These are phyloP conservation scores for Sciurus niger DNA, from an alignment of 2,113 vertebrate genomes.

Conservation along the genomic window DNA sequence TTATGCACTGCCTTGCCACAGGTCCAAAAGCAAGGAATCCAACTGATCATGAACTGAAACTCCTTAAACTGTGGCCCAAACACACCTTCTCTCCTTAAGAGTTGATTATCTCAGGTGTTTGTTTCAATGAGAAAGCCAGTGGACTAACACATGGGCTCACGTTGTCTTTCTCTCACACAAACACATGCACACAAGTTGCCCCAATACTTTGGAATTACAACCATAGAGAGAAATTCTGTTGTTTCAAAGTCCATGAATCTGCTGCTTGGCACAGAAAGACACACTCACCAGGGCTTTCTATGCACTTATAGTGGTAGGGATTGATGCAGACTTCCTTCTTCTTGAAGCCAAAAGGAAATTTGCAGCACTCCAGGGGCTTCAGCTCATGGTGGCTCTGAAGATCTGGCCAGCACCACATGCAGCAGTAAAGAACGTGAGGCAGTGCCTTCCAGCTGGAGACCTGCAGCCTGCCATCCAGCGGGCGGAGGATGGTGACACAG, in stretches of 20 bases:
- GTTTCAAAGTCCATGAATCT: not conserved
- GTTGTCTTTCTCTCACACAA: too few species aligned
- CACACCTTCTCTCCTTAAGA: not conserved
- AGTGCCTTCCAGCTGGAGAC: too few species aligned
- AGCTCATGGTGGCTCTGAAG: too few species aligned
- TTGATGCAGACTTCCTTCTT: too few species aligned
- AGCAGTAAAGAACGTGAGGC: too few species aligned
- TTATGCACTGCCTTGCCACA: too few species aligned
- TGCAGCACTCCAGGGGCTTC: too few species aligned
- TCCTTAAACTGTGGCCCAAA: not conserved
- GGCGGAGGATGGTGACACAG: too few species aligned
- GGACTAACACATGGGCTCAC: not conserved
- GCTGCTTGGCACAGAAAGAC: not conserved
- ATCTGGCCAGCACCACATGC: too few species aligned
- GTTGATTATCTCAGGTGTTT: not conserved
- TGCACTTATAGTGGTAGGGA: slow-evolving; percentile 89
- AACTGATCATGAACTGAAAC: not conserved
- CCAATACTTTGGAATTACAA: not conserved
- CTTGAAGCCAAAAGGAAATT: too few species aligned
- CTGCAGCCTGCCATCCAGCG: too few species aligned
- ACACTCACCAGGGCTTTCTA: slow-evolving; percentile 97
- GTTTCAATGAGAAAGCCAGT: not conserved
- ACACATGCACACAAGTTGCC: not conserved
- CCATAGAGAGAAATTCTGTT: not conserved
- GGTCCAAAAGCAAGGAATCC: not conserved